phyloP scores from a whole-genome alignment of 2,113 vertebrate genomes.

The Loxodonta africana region DNA sequence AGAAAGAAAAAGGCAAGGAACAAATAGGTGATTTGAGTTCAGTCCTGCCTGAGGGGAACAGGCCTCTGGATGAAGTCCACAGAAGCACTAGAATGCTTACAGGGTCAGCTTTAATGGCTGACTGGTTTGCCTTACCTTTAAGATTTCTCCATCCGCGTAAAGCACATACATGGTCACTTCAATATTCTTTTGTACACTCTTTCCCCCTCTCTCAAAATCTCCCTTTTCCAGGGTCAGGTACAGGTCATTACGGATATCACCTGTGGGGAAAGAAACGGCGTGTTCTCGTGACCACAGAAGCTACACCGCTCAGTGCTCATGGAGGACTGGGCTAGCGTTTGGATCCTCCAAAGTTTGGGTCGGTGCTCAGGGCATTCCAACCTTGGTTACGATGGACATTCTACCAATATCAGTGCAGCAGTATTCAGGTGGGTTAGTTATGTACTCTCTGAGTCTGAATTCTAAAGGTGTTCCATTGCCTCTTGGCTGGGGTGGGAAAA shows the following conservation, averaged over 20 bases:
- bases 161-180: constrained; percentile 97
- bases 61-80: neutral
- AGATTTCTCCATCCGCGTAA: constrained; percentile 96
- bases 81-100: neutral
- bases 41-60: neutral
- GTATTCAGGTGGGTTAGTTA: constrained; percentile 85
- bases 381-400: constrained; percentile 88
- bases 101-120: neutral
- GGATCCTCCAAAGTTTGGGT: constrained; percentile 76
- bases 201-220: constrained; percentile 98
- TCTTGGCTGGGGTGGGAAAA: neutral
- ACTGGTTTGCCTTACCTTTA: constrained; percentile 87
- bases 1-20: constrained; percentile 34
- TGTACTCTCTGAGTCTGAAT: constrained; percentile 78
- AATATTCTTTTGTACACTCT: constrained; percentile 99
- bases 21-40: neutral
- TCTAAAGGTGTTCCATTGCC: constrained; percentile 37
- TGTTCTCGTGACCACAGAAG: neutral
- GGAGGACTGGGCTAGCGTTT: constrained; percentile 60
- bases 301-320: neutral
- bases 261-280: constrained; percentile 84
- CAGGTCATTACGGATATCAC: constrained; percentile 97
- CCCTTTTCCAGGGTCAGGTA: constrained; percentile 97
- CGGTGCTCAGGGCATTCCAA: constrained; percentile 87
- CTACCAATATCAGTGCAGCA: constrained; percentile 72